Evolutionary conservation across 92 coral and sea anemone species (phyloP).

Genomic region (Galaxea fascicularis): DNA sequence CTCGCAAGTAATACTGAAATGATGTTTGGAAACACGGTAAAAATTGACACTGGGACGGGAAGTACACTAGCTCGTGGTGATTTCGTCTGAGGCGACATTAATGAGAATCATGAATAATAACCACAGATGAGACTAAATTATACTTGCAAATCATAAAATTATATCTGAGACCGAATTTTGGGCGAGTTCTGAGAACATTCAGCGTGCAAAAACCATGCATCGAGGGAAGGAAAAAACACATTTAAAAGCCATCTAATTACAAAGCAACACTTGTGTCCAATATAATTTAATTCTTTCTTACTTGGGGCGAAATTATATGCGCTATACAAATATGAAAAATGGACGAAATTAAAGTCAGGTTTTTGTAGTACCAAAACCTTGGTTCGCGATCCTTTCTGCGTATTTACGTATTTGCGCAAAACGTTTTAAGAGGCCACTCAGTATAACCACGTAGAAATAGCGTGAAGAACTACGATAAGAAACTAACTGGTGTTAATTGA

Average conservation of each 20-base stretch:
- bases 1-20: background rate
- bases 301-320: background rate
- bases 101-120: background rate
- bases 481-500: background rate
- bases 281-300: no score
- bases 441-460: slow-evolving; percentile 6
- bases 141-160: slow-evolving; percentile 36
- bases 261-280: background rate
- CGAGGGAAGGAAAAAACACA: background rate
- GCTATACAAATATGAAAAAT: background rate
- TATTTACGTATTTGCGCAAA: no score
- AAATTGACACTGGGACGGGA: background rate
- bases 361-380: background rate
- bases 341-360: background rate
- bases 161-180: background rate
- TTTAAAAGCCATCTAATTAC: background rate
- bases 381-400: no score
- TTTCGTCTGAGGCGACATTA: background rate
- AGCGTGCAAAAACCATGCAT: background rate
- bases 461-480: background rate
- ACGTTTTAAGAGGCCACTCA: background rate
- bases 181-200: background rate
- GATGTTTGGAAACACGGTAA: background rate
- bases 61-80: background rate
- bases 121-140: slow-evolving; percentile 25